Conservation (phyloP, 2,888 invertebrate genomes). For the Anoplius nigerrimus region DNA sequence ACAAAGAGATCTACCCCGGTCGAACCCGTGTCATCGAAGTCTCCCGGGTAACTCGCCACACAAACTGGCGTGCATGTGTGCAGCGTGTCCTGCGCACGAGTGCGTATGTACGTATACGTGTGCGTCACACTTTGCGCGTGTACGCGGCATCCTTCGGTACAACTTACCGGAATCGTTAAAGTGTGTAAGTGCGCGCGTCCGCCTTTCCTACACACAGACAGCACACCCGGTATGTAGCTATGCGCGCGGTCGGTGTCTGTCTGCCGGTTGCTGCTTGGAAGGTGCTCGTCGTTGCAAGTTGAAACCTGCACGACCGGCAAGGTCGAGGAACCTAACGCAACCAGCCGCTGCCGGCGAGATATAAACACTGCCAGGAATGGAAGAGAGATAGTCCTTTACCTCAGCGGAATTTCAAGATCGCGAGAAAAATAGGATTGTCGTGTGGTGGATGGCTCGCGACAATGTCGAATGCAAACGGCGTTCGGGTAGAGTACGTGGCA, state of each 20-base stretch:
- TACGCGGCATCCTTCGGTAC: not conserved
- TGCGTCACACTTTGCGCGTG: not conserved
- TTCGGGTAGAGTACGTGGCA: no score
- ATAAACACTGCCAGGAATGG: constrained; percentile 52
- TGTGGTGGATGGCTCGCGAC: not conserved
- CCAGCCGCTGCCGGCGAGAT: constrained; percentile 48
- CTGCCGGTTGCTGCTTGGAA: constrained; percentile 23
- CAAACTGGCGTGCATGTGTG: no score
- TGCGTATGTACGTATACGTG: no score
- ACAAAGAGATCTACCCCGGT: no score
- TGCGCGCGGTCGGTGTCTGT: not conserved
- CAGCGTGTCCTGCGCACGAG: no score
- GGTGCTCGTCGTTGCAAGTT: constrained; percentile 56
- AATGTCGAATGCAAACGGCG: no score
- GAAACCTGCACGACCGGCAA: constrained; percentile 69
- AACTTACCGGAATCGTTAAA: constrained; percentile 7
- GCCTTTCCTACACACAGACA: constrained; percentile 12
- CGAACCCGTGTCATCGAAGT: no score
- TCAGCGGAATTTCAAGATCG: constrained; percentile 43
- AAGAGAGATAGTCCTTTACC: constrained; percentile 44
- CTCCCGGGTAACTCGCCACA: no score
- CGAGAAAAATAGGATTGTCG: constrained; percentile 17
- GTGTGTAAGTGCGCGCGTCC: not conserved
- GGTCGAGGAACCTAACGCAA: constrained; percentile 68
- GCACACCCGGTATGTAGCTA: constrained; percentile 41